Evolutionary conservation across 2,797 vertebrate genomes (phyloP).

Genomic region (Paramormyrops hopkinsi): DNA sequence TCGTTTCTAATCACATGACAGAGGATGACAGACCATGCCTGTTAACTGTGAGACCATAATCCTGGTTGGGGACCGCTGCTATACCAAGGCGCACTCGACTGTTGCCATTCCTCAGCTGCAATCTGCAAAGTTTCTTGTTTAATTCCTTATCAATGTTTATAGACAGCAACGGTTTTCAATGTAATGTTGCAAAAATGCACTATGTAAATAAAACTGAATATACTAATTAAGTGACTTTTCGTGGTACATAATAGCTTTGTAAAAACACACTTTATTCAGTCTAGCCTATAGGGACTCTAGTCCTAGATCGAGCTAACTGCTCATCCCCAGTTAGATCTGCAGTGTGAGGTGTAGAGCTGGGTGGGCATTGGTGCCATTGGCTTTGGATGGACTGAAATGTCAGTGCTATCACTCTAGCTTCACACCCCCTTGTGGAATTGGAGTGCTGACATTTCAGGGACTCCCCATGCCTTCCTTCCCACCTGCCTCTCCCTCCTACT

Average conservation of each 20-base stretch:
- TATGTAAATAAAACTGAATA: background rate
- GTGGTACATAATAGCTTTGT: background rate
- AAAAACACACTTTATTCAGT: background rate
- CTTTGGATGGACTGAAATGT: no score
- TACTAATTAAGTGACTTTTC: background rate
- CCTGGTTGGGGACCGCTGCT: background rate
- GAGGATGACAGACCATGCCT: background rate
- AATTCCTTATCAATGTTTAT: background rate
- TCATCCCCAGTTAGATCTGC: no score
- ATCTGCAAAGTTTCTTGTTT: background rate
- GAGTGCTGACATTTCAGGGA: no score
- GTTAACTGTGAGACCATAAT: background rate
- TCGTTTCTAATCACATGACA: constrained; percentile 44
- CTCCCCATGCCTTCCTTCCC: no score
- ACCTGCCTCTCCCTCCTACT: no score
- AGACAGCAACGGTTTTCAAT: background rate
- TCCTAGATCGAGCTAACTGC: no score
- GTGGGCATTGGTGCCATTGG: no score
- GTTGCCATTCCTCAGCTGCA: background rate
- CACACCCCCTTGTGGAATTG: no score
- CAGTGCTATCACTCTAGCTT: no score
- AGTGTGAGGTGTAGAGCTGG: no score
- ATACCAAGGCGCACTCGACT: background rate
- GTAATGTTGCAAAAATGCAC: background rate
- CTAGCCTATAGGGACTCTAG: no score